These are phyloP conservation scores for Poecilia gillii DNA, from an alignment of 2,797 vertebrate genomes.

Conservation along the genomic window DNA sequence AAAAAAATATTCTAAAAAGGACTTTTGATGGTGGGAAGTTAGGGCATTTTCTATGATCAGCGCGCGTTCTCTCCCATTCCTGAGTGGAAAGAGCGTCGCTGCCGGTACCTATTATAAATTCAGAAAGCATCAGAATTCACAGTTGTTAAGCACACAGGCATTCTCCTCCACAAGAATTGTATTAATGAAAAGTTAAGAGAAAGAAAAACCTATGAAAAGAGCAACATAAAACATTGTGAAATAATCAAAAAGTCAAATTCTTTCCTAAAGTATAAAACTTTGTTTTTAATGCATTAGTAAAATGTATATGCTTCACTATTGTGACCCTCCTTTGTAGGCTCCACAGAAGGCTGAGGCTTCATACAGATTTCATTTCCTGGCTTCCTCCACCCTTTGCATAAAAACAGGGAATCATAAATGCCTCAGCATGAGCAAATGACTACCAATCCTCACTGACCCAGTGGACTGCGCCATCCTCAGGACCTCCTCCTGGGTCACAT, in stretches of 20 bases:
- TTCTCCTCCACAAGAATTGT: not conserved
- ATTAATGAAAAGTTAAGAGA: not conserved
- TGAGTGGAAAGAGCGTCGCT: no score
- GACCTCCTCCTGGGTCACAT: conserved; percentile 54
- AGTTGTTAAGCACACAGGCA: not conserved
- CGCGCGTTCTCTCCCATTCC: no score
- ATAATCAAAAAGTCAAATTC: no score
- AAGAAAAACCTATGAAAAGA: not conserved
- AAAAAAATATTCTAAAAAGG: no score
- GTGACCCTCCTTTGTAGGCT: not conserved
- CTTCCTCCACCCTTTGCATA: conserved; percentile 31
- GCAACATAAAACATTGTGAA: not conserved
- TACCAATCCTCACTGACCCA: conserved; percentile 34
- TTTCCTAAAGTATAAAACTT: no score
- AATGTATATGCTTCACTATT: not conserved
- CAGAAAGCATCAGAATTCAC: not conserved
- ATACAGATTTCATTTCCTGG: conserved; percentile 22
- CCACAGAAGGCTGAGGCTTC: not conserved
- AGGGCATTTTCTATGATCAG: no score
- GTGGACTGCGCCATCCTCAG: conserved; percentile 33
- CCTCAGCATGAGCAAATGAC: conserved; percentile 31
- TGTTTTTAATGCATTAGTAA: not conserved
- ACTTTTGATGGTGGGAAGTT: no score
- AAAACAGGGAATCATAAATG: conserved; percentile 46
- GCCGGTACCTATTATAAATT: not conserved